A percentile compares a stretch with the other conserved stretches of the same genome.
These are phyloP conservation scores for Nicator chloris DNA, from an alignment of 2,113 vertebrate genomes.

Conservation along the genomic window DNA sequence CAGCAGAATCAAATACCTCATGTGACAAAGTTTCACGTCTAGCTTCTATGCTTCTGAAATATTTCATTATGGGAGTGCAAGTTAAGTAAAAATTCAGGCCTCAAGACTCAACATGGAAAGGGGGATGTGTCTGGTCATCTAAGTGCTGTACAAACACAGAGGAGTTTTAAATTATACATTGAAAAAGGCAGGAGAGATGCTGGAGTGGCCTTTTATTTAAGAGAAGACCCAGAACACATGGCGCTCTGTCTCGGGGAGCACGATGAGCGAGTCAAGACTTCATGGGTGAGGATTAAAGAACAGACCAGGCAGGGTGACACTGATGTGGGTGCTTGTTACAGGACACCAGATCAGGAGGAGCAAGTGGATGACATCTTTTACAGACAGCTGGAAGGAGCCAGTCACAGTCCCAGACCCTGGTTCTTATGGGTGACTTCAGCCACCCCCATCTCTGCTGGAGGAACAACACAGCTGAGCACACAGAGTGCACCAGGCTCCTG, in stretches of 20 bases:
- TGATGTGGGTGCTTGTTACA: background rate
- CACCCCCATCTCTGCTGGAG: background rate
- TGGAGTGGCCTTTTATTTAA: background rate
- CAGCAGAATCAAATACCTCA: background rate
- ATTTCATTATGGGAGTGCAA: background rate
- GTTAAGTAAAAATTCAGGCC: background rate
- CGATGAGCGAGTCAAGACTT: background rate
- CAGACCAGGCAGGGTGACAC: background rate
- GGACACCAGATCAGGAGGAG: background rate
- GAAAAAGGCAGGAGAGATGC: background rate
- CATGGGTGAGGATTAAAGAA: background rate
- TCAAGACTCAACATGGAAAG: background rate
- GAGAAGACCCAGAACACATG: background rate
- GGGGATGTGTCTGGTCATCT: background rate
- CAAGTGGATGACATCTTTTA: background rate
- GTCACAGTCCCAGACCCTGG: background rate
- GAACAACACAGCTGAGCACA: background rate
- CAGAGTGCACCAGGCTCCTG: background rate
- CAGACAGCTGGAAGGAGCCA: background rate
- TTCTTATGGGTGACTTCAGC: background rate
- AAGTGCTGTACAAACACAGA: background rate
- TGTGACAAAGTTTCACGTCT: background rate
- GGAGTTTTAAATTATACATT: background rate
- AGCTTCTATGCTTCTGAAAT: background rate
- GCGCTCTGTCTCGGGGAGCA: background rate